Evolutionary conservation across 2,797 vertebrate genomes (phyloP).

Genomic region (Amblyraja radiata): DNA sequence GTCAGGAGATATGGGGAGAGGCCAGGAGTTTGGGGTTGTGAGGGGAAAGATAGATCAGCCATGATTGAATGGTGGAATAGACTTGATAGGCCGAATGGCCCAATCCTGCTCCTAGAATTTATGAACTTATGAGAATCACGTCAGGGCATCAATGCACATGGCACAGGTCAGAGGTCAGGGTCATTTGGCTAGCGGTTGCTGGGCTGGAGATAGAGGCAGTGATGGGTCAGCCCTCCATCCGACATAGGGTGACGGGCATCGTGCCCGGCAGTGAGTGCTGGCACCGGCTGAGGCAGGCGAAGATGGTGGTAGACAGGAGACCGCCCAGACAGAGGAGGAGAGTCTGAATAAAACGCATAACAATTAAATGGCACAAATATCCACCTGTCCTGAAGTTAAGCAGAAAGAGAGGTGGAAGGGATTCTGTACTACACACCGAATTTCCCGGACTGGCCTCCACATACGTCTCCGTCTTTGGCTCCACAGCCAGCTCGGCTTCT

Average conservation of each 20-base stretch:
- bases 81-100: too few relatives aligned
- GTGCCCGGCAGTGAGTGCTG: not conserved
- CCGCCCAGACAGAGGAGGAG: too few relatives aligned
- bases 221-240: not conserved
- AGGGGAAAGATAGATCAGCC: too few relatives aligned
- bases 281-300: not conserved
- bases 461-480: constrained; percentile 83
- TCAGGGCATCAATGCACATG: not conserved
- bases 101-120: too few relatives aligned
- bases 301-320: not conserved
- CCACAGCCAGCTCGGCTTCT: constrained; percentile 86
- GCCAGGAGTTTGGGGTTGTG: too few relatives aligned
- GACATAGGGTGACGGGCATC: not conserved
- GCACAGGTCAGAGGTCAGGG: not conserved
- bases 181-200: not conserved
- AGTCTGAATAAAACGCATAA: not conserved
- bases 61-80: too few relatives aligned
- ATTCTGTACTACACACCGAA: constrained; percentile 62
- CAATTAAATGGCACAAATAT: not conserved
- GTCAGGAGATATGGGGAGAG: too few relatives aligned
- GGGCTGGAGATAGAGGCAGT: not conserved
- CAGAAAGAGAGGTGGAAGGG: constrained; percentile 10
- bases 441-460: constrained; percentile 67
- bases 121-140: not conserved
- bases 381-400: not conserved